A percentile compares a stretch with the other conserved stretches of the same genome.
Conservation (phyloP, 2,888 invertebrate species). For the Dicranocentrus wangi region DNA sequence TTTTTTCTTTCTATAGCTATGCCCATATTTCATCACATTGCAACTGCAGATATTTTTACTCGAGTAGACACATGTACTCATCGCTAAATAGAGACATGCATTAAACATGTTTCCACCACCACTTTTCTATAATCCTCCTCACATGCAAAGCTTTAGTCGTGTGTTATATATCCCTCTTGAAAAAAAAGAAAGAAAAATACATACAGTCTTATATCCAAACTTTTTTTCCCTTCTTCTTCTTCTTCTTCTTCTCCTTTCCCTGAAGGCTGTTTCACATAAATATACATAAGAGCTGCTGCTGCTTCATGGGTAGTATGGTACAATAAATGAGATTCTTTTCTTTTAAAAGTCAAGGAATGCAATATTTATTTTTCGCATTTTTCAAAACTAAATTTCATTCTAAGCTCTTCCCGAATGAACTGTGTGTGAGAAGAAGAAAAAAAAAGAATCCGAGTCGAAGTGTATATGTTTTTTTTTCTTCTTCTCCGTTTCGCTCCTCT, state of each 20-base stretch:
- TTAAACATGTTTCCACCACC: constrained; percentile 10
- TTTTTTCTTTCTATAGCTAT: no score
- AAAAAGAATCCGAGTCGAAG: not conserved
- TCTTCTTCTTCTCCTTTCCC: constrained; percentile 13
- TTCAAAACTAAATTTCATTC: constrained; percentile 57
- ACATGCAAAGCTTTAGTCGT: no score
- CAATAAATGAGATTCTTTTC: constrained; percentile 41
- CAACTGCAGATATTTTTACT: no score
- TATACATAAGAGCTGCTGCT: no score
- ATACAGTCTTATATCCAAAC: not conserved
- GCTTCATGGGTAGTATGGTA: no score
- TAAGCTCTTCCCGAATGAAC: not conserved
- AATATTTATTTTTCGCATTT: constrained; percentile 55
- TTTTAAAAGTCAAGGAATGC: constrained; percentile 48
- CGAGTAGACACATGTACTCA: no score
- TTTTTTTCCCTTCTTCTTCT: constrained; percentile 27
- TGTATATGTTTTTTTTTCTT: not conserved
- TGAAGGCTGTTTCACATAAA: no score
- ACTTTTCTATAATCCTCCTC: no score
- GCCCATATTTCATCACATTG: no score
- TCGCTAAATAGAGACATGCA: constrained; percentile 24
- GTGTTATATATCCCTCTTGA: no score
- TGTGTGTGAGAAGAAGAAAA: constrained; percentile 7
- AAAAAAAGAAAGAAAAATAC: no score
- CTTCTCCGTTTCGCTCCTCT: constrained; percentile 19